Evolutionary conservation across 2,888 invertebrate genomes (phyloP).

Genomic region (Agrotis puta): DNA sequence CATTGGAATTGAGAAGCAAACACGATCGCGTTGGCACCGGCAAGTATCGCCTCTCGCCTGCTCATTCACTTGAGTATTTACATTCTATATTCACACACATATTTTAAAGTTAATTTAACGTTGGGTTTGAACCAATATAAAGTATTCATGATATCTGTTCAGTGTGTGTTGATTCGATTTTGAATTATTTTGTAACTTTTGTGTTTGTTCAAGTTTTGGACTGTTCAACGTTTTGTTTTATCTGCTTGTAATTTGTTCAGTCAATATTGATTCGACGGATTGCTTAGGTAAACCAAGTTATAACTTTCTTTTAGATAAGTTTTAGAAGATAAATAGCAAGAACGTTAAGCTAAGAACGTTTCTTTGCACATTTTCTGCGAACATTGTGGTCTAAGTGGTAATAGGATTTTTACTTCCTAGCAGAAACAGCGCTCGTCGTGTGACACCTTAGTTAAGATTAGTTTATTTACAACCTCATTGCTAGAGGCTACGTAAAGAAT

Average conservation of each 20-base stretch:
- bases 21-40: slow-evolving; percentile 67
- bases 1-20: slow-evolving; percentile 77
- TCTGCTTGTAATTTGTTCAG: not conserved
- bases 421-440: not conserved
- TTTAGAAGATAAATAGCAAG: too few species aligned
- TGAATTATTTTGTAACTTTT: not conserved
- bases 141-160: slow-evolving; percentile 23
- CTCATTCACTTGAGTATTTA: slow-evolving; percentile 70
- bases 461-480: slow-evolving; percentile 30
- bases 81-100: slow-evolving; percentile 60
- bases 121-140: slow-evolving; percentile 25
- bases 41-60: slow-evolving; percentile 70
- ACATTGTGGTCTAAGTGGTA: slow-evolving; percentile 10
- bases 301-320: too few species aligned
- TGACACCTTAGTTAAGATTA: slow-evolving; percentile 33
- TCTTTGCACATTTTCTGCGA: slow-evolving; percentile 9
- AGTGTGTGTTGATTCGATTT: slow-evolving; percentile 36
- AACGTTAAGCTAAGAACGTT: slow-evolving; percentile 2
- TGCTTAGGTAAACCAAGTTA: too few species aligned
- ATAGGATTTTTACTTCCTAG: slow-evolving; percentile 25
- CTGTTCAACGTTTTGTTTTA: not conserved
- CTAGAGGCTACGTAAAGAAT: not conserved
- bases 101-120: slow-evolving; percentile 59
- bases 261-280: not conserved
- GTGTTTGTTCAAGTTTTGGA: not conserved